These are phyloP conservation scores for Drosophila murphyi DNA, from an alignment of 1,140 invertebrate species.

Conservation along the genomic window DNA sequence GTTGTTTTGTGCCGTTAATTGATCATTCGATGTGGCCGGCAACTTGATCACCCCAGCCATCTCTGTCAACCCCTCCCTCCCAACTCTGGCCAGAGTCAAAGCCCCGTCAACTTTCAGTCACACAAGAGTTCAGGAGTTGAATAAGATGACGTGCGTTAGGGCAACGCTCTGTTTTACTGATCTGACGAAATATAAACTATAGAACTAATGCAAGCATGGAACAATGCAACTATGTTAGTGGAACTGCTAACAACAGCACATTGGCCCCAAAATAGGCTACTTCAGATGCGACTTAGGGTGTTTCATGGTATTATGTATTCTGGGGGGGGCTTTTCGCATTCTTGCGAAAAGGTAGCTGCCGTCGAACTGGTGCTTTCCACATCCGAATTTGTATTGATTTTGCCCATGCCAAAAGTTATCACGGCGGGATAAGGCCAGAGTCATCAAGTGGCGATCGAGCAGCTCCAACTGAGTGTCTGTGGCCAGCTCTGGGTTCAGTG, in stretches of 20 bases:
- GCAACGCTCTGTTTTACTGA: conserved; percentile 9
- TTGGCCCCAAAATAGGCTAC: too few species aligned
- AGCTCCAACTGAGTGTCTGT: conserved; percentile 29
- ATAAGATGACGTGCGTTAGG: neutral
- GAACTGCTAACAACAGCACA: conserved; percentile 6
- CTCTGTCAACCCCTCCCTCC: neutral
- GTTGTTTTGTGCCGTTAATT: conserved; percentile 60
- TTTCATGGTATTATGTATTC: too few species aligned
- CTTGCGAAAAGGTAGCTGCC: conserved; percentile 1
- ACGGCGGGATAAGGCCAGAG: conserved; percentile 51
- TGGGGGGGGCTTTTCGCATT: too few species aligned
- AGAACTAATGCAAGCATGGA: neutral
- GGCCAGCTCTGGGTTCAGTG: conserved; percentile 18
- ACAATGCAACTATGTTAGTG: neutral
- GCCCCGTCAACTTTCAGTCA: neutral
- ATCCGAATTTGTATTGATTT: neutral
- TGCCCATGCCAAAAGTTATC: conserved; percentile 42
- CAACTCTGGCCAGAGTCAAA: neutral
- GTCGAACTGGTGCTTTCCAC: conserved; percentile 19
- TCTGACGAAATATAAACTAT: neutral
- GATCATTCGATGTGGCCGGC: conserved; percentile 50
- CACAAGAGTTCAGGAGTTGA: neutral
- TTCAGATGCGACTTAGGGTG: too few species aligned
- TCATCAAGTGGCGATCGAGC: conserved; percentile 41
- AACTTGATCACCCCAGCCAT: neutral